Conservation (phyloP, 2,113 vertebrate genomes). For the Cromileptes altivelis region DNA sequence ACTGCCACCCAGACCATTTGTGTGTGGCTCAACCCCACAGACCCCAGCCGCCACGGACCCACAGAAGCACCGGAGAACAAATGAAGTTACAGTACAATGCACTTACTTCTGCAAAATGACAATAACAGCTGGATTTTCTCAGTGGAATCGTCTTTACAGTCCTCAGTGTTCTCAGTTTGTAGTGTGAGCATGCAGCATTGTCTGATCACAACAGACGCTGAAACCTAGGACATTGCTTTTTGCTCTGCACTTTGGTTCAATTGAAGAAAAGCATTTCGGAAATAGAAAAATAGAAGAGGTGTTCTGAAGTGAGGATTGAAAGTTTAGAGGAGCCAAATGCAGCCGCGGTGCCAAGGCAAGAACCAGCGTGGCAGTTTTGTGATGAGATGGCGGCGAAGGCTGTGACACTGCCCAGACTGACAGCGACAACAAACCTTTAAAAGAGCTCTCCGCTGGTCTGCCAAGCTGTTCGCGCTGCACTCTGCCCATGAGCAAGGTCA, state of each 20-base stretch:
- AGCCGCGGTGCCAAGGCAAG: not conserved
- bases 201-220: not conserved
- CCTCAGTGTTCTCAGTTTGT: not conserved
- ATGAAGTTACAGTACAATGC: slow-evolving; percentile 3
- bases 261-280: not conserved
- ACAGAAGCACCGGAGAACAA: not conserved
- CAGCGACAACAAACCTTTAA: slow-evolving; percentile 39
- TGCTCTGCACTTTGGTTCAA: not conserved
- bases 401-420: slow-evolving; percentile 45
- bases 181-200: not conserved
- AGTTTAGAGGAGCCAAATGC: slow-evolving; percentile 10
- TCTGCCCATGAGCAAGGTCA: slow-evolving; percentile 50
- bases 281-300: not conserved
- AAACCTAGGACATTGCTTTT: not conserved
- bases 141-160: slow-evolving; percentile 4
- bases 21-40: slow-evolving; percentile 34
- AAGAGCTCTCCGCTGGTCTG: slow-evolving; percentile 24
- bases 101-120: slow-evolving; percentile 14
- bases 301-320: not conserved
- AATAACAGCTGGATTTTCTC: slow-evolving; percentile 21
- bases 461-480: slow-evolving; percentile 12
- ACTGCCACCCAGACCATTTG: not conserved
- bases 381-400: not conserved
- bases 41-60: slow-evolving; percentile 7
- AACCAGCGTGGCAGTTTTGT: slow-evolving; percentile 23